Conservation (phyloP, 2,113 vertebrate species). For the Rhinoptilus africanus region DNA sequence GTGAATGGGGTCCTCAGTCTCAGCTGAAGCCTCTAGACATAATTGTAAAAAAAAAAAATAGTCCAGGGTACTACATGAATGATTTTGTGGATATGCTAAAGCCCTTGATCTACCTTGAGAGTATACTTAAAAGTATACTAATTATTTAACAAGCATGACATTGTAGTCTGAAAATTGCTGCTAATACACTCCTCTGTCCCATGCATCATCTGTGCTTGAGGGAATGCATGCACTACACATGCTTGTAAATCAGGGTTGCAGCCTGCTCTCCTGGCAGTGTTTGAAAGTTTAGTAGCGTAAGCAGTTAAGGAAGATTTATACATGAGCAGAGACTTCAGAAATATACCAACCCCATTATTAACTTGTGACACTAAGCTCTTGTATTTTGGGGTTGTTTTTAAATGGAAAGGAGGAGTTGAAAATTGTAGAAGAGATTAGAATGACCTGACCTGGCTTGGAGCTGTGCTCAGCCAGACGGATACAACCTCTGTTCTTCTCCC, state of each 20-base stretch:
- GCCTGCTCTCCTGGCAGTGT: background rate
- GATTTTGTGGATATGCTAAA: background rate
- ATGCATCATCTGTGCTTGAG: background rate
- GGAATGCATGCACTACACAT: background rate
- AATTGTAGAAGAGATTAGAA: background rate
- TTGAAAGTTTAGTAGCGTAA: background rate
- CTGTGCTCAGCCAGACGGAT: background rate
- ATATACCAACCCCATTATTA: background rate
- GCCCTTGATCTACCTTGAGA: background rate
- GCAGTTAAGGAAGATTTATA: background rate
- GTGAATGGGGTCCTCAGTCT: background rate
- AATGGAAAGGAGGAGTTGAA: background rate
- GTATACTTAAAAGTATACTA: background rate
- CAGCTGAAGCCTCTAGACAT: background rate
- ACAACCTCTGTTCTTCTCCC: background rate
- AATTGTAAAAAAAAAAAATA: background rate
- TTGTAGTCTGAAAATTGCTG: background rate
- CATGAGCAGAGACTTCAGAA: background rate
- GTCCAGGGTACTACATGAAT: background rate
- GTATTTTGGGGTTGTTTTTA: background rate
- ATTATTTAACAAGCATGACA: background rate
- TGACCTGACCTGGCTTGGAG: background rate
- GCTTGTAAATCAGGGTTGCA: background rate
- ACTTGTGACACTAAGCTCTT: background rate
- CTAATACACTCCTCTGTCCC: background rate